Percentiles rank a stretch among this genome's conserved stretches.
These are phyloP conservation scores for Alca torda DNA, from an alignment of 2,797 vertebrate species.

Conservation along the genomic window DNA sequence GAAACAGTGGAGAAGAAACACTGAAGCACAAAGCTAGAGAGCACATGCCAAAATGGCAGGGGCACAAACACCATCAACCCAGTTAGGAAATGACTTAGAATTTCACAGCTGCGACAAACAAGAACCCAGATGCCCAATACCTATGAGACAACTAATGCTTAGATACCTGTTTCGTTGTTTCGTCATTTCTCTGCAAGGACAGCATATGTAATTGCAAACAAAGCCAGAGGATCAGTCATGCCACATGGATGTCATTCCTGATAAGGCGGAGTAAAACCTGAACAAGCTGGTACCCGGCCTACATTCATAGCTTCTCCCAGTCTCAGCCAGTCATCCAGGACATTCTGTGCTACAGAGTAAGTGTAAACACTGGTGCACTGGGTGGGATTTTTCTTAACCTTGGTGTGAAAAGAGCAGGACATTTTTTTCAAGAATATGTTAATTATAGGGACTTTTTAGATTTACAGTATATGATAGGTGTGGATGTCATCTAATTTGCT, in stretches of 20 bases:
- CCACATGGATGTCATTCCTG: neutral
- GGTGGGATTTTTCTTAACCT: neutral
- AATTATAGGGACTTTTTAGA: neutral
- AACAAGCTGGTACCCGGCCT: neutral
- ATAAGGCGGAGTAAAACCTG: neutral
- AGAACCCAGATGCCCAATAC: neutral
- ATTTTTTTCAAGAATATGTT: neutral
- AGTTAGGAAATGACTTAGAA: neutral
- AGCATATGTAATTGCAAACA: neutral
- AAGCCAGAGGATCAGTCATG: neutral
- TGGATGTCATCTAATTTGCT: neutral
- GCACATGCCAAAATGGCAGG: accelerated
- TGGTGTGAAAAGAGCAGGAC: neutral
- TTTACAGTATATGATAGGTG: neutral
- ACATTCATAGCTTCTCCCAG: neutral
- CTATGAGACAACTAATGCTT: neutral
- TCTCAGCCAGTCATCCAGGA: neutral
- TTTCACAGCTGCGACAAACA: neutral
- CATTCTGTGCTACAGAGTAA: neutral
- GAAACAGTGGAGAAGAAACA: neutral
- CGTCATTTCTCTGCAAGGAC: neutral
- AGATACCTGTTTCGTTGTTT: neutral
- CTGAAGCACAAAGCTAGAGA: neutral
- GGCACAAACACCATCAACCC: neutral
- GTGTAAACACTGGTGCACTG: neutral